A percentile compares a stretch with the other conserved stretches of the same genome.
Conservation (phyloP, 2,888 invertebrate species). For the Cephus nigrinus region DNA sequence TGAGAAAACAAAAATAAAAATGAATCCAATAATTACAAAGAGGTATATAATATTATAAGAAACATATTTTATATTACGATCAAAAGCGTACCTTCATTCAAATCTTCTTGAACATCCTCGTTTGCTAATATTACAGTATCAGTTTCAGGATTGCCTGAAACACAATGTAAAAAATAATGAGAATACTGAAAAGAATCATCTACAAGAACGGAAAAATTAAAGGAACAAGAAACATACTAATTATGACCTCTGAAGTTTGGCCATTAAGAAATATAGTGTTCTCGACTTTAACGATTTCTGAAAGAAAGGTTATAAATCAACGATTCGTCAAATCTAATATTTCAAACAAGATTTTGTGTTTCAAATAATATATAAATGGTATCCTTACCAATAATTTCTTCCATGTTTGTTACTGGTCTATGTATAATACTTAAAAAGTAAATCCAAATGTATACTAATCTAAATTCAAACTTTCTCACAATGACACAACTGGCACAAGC, state of each 20-base stretch:
- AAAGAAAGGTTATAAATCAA: conserved; percentile 22
- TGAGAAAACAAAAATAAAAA: background rate
- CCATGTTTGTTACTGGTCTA: conserved; percentile 19
- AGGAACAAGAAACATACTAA: conserved; percentile 12
- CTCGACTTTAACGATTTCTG: conserved; percentile 49
- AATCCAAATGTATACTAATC: background rate
- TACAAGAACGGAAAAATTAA: background rate
- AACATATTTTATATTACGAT: background rate
- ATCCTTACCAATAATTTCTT: conserved; percentile 31
- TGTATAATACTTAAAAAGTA: background rate
- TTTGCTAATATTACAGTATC: background rate
- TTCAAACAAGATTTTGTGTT: background rate
- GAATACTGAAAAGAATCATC: background rate
- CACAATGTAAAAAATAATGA: background rate
- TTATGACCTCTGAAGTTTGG: conserved; percentile 23
- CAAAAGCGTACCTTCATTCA: background rate
- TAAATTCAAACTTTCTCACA: background rate
- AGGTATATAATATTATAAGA: background rate
- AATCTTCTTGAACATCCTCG: background rate
- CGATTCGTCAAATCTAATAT: background rate
- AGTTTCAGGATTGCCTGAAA: background rate
- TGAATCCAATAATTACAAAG: background rate
- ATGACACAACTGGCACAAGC: background rate
- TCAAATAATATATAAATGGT: background rate
- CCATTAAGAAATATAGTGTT: conserved; percentile 26